A percentile compares a stretch with the other conserved stretches of the same genome.
Evolutionary conservation across 2,113 vertebrate genomes (phyloP).

Genomic region (Zingel zingel): DNA sequence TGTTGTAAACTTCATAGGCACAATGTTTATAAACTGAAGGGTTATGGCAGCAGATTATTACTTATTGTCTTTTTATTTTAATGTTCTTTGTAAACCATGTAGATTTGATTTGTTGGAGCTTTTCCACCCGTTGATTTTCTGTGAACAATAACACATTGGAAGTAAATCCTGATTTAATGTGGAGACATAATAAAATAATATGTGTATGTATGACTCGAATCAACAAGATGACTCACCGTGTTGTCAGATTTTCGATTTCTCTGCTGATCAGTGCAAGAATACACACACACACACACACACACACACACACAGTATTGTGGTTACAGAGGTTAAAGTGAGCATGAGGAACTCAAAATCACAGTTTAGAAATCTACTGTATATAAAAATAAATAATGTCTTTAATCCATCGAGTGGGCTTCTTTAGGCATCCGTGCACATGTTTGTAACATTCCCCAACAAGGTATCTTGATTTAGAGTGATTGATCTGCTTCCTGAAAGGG

Average conservation of each 20-base stretch:
- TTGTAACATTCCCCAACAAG: not conserved
- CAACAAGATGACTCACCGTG: rapidly evolving
- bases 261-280: not conserved
- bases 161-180: conserved; percentile 47
- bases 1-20: not conserved
- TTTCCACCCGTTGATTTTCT: conserved; percentile 36
- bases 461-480: not conserved
- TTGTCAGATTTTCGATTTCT: not conserved
- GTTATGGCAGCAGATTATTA: conserved; percentile 8
- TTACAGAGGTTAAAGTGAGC: not conserved
- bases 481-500: too few species aligned
- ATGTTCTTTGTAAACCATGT: conserved; percentile 25
- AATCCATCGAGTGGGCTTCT: not conserved
- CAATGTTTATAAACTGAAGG: not conserved
- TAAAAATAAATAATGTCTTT: not conserved
- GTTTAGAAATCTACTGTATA: not conserved
- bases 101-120: not conserved
- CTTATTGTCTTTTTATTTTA: conserved; percentile 34
- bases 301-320: not conserved
- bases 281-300: not conserved
- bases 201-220: conserved; percentile 16
- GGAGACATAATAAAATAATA: conserved; percentile 36
- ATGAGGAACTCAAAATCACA: too few species aligned
- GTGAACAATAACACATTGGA: conserved; percentile 24
- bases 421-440: not conserved